phyloP scores from a whole-genome alignment of 2,888 invertebrate genomes.

The Drosophila robusta region DNA sequence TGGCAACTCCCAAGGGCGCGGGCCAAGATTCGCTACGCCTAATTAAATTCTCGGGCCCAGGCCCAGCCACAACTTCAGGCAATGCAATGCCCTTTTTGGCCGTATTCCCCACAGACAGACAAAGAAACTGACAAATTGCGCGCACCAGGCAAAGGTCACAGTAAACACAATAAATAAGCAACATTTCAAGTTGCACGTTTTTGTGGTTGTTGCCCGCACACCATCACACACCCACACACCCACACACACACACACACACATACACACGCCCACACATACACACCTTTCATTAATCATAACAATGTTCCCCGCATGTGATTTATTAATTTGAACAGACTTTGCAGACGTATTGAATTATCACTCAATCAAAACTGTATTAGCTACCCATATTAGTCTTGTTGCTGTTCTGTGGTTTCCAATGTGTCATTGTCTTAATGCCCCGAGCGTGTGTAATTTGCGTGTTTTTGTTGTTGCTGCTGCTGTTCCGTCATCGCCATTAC shows the following conservation, averaged over 20 bases:
- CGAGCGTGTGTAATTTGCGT: constrained; percentile 53
- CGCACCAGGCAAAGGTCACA: constrained; percentile 57
- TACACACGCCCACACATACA: constrained; percentile 2
- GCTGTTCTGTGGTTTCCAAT: constrained; percentile 35
- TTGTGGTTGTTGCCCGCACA: constrained; percentile 12
- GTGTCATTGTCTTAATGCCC: constrained; percentile 69
- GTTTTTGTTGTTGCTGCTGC: constrained; percentile 8
- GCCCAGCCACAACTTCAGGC: not conserved
- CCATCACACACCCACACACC: not conserved
- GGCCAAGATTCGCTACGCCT: constrained; percentile 41
- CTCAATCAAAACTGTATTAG: constrained; percentile 72
- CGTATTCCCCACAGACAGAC: constrained; percentile 3
- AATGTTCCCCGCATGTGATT: constrained; percentile 45
- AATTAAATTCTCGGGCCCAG: constrained; percentile 56
- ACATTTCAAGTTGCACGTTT: constrained; percentile 24
- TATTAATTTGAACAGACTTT: constrained; percentile 53
- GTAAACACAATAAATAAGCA: constrained; percentile 60
- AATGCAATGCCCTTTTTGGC: constrained; percentile 11
- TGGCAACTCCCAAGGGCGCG: constrained; percentile 19
- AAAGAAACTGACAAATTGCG: constrained; percentile 42
- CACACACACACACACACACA: constrained; percentile 5
- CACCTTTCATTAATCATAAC: constrained; percentile 64
- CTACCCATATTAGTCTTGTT: constrained; percentile 2
- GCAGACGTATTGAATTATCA: constrained; percentile 71
- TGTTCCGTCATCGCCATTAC: constrained; percentile 46